Base-by-base conservation (phyloP, 1,140 invertebrate genomes). In the Drosophila nannoptera region DNA sequence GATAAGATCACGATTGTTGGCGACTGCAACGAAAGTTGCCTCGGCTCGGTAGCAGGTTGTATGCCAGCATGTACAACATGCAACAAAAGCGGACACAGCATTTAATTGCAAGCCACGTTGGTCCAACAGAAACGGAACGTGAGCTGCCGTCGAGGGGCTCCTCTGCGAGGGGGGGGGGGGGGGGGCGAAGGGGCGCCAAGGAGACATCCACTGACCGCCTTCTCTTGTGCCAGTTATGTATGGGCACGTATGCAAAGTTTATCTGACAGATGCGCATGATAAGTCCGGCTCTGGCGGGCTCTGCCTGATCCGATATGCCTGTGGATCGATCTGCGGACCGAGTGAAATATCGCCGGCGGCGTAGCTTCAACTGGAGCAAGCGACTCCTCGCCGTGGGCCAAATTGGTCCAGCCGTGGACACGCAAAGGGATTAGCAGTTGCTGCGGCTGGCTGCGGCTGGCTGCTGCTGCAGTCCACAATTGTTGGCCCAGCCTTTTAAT, bases 201-300 rank as follows among this genome's bases (percentile, higher is more conserved):
- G 22, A 22, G 22, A 22, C 22, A 22, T 22, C 22, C 22, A 22
- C 52, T 62, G 77, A 71, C 65, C 77, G 70, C 50, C 66, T 82
- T 81, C 45, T 50, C 36, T 31, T 58, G 61, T 69, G 74, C 73
- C 74, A 81, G 65, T 74, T 81, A 82, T 82, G 56, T 69, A 60
- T 66, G 54, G 53, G 50, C 35, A 61, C 43, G 58, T 67, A 75
- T 80, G 76, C 78, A 84, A 83, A 83, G 73, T 78, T 84, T 83
- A 83, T 83, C 80, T 83, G 80, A 80, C 80, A 84, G 80, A 83
- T 84, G 78, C 67, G 77, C 80, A 76, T 84, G 80, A 83, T 83
- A 83, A 83, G 78, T 59, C 62, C 12, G 55, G 6, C 29, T n/a
- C 45, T 42, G 32, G 33, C 32, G 42, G 43, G 31, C 11, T 11